Conservation (phyloP, 2,888 invertebrate genomes). For the Rhodophaea formosa region DNA sequence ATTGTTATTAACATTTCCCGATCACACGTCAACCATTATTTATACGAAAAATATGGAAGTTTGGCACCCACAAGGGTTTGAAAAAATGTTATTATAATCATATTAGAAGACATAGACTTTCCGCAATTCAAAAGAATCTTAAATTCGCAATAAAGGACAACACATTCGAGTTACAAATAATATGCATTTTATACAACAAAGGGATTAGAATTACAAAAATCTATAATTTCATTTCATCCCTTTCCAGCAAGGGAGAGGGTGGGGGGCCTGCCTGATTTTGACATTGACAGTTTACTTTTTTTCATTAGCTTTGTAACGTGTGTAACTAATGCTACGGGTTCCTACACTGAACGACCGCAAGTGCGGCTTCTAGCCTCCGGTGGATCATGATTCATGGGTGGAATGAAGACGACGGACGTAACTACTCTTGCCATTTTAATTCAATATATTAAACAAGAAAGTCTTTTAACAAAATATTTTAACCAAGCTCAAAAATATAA, state of each 20-base stretch:
- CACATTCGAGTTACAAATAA: neutral
- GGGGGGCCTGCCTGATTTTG: neutral
- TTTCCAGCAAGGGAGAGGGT: neutral
- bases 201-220: neutral
- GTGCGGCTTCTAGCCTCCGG: no score
- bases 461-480: no score
- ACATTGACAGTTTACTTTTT: no score
- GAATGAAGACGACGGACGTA: no score
- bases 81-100: neutral
- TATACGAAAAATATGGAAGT: constrained; percentile 27
- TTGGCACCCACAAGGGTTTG: neutral
- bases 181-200: neutral
- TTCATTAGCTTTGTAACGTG: no score
- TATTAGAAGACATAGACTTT: neutral
- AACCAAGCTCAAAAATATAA: no score
- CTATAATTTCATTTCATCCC: constrained; percentile 3
- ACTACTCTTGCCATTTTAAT: no score
- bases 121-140: neutral
- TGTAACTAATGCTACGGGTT: no score
- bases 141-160: neutral
- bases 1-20: constrained; percentile 30
- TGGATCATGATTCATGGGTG: no score
- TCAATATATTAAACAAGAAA: no score
- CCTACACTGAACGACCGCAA: no score
- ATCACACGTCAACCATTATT: constrained; percentile 29